phyloP scores from a whole-genome alignment of 1,140 invertebrate species.

The Drosophila busckii region DNA sequence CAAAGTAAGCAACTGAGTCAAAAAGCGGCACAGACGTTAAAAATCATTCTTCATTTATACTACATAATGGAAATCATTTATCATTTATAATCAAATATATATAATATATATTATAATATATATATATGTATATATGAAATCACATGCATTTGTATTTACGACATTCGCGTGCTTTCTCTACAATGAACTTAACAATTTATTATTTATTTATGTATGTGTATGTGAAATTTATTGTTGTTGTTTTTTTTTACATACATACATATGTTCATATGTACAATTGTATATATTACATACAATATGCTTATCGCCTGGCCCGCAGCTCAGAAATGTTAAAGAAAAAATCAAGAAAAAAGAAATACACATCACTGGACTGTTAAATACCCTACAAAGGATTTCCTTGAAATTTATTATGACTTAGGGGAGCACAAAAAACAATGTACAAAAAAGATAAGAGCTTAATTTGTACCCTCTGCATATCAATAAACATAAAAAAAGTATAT shows the following conservation, averaged over 20 bases:
- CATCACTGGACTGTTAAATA: neutral
- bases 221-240: conserved; percentile 46
- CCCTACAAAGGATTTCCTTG: neutral
- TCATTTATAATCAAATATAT: conserved; percentile 24
- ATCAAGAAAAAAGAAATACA: conserved; percentile 6
- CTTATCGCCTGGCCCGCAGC: conserved; percentile 48
- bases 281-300: conserved; percentile 1
- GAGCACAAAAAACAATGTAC: too few species aligned
- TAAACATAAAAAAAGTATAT: conserved; percentile 12
- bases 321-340: conserved; percentile 20
- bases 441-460: too few species aligned
- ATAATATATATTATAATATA: neutral
- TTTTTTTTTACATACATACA: conserved; percentile 18
- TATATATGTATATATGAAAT: conserved; percentile 27
- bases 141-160: conserved; percentile 31
- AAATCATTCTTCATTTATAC: conserved; percentile 49
- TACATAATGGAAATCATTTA: too few species aligned
- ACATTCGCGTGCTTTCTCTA: conserved; percentile 63
- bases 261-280: conserved; percentile 8
- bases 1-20: conserved; percentile 53
- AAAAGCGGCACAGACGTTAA: conserved; percentile 19
- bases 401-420: neutral
- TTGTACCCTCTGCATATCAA: too few species aligned
- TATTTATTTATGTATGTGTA: conserved; percentile 4
- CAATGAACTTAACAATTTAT: conserved; percentile 42